phyloP scores from a whole-genome alignment of 1,140 invertebrate genomes.

The Hyles vespertilio region DNA sequence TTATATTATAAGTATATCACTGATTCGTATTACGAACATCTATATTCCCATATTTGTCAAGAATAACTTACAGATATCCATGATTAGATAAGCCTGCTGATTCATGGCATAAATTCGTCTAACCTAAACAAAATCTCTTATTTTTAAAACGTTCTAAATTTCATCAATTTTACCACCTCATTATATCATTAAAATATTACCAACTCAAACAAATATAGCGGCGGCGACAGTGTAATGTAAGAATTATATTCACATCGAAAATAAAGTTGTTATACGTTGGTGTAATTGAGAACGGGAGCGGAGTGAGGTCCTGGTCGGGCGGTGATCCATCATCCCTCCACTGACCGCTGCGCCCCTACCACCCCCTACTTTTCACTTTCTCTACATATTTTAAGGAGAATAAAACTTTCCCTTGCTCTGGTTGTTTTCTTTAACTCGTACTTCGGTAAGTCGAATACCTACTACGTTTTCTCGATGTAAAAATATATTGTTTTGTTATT shows the following conservation, averaged over 20 bases:
- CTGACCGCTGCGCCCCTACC: conserved; percentile 54
- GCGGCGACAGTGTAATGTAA: too few species aligned
- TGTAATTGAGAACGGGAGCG: conserved; percentile 67
- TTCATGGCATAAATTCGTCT: too few species aligned
- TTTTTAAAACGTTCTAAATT: too few species aligned
- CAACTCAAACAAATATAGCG: conserved; percentile 5
- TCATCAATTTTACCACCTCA: too few species aligned
- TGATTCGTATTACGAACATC: too few species aligned
- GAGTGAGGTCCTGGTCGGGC: conserved; percentile 48
- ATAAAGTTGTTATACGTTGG: conserved; percentile 45
- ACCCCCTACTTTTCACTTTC: conserved; percentile 73
- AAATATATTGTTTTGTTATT: not conserved
- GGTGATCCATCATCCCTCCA: conserved; percentile 72
- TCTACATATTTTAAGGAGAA: conserved; percentile 75
- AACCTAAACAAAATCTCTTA: too few species aligned
- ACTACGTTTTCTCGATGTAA: not conserved
- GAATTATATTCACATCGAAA: conserved; percentile 5
- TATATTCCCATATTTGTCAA: too few species aligned
- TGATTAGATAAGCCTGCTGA: too few species aligned
- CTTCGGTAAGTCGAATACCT: conserved; percentile 2
- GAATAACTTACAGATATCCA: too few species aligned
- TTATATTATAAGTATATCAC: too few species aligned
- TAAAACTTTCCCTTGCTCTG: conserved; percentile 64
- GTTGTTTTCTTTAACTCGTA: conserved; percentile 27
- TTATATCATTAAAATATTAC: too few species aligned